Conservation (phyloP, 2,113 vertebrate species). For the Bombycilla garrulus region DNA sequence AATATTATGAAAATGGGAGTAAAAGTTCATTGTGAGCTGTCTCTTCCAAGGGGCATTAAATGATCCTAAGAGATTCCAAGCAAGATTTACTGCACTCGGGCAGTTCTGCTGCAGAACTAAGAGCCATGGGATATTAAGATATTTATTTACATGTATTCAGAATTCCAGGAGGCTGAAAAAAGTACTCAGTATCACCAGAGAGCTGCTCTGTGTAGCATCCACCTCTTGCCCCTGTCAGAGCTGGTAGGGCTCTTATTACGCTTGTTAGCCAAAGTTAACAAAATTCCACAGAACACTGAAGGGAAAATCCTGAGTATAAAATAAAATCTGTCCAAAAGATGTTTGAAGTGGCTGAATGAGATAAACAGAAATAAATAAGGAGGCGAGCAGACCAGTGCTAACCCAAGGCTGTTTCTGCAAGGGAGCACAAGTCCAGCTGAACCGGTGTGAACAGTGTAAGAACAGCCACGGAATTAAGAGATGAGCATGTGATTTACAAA, state of each 20-base stretch:
- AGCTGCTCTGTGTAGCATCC: not conserved
- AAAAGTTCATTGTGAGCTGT: not conserved
- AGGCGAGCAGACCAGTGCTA: not conserved
- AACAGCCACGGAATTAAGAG: not conserved
- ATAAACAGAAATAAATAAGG: not conserved
- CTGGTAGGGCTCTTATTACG: not conserved
- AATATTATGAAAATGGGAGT: not conserved
- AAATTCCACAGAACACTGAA: not conserved
- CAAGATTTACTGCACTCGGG: not conserved
- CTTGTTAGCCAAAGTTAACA: not conserved
- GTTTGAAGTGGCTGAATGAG: not conserved
- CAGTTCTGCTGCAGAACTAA: not conserved
- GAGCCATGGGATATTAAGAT: not conserved
- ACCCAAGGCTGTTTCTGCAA: not conserved
- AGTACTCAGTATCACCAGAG: not conserved
- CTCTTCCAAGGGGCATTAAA: not conserved
- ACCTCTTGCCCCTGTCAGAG: not conserved
- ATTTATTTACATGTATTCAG: not conserved
- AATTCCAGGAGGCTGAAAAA: not conserved
- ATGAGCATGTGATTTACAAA: not conserved
- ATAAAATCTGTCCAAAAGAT: not conserved
- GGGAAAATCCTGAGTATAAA: not conserved
- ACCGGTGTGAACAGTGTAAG: not conserved
- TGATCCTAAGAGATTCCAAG: not conserved
- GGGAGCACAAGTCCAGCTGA: not conserved